A percentile compares a stretch with the other conserved stretches of the same genome.
phyloP scores from a whole-genome alignment of 1,140 invertebrate genomes.

The Lutraria rhynchaena region DNA sequence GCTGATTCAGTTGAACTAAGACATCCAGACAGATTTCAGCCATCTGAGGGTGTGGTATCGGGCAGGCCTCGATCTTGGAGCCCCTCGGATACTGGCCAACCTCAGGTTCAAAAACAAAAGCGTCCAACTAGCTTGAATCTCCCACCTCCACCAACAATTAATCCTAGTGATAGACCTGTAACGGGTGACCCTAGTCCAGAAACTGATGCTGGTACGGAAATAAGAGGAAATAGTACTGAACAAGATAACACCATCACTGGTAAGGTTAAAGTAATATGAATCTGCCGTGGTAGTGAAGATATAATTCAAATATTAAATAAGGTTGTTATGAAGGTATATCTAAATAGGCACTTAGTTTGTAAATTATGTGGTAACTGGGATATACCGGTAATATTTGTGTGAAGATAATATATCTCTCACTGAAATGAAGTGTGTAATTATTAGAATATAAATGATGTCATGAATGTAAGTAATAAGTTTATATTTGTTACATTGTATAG shows the following conservation, averaged over 20 bases:
- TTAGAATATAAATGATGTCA: no score
- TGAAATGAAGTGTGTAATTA: no score
- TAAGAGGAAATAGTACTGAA: not conserved
- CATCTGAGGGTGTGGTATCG: slow-evolving; percentile 4
- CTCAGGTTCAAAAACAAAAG: slow-evolving; percentile 67
- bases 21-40: slow-evolving; percentile 16
- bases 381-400: no score
- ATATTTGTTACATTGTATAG: no score
- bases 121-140: slow-evolving; percentile 78
- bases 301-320: slow-evolving; percentile 2
- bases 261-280: not conserved
- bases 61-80: slow-evolving; percentile 69
- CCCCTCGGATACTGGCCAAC: slow-evolving; percentile 52
- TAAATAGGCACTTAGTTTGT: no score
- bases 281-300: not conserved
- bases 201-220: slow-evolving; percentile 1
- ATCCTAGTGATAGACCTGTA: slow-evolving; percentile 10
- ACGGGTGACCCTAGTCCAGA: slow-evolving; percentile 25
- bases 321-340: not conserved
- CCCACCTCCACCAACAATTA: slow-evolving; percentile 64
- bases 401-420: no score
- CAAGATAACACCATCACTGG: not conserved
- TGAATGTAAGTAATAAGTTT: no score
- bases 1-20: slow-evolving; percentile 52
- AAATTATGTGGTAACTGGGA: no score